A percentile compares a stretch with the other conserved stretches of the same genome.
Evolutionary conservation across 2,113 vertebrate species (phyloP).

Genomic region (Neolamprologus toae): DNA sequence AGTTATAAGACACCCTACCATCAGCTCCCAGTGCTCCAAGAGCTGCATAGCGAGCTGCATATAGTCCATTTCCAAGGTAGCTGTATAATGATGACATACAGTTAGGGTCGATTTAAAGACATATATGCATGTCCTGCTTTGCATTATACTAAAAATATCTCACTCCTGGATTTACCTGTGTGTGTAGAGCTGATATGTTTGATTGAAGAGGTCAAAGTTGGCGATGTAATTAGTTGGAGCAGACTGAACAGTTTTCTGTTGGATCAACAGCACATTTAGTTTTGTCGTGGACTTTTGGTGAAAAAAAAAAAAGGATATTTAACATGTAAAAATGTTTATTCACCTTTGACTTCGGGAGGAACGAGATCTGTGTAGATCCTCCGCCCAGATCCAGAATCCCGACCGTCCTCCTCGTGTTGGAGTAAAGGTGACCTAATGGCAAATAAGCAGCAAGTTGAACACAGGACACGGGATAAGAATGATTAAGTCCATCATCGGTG

Average conservation of each 20-base stretch:
- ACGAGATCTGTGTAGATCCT: constrained; percentile 96
- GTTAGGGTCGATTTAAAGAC: not conserved
- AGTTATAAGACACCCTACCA: constrained; percentile 66
- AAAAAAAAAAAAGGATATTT: not conserved
- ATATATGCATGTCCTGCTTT: not conserved
- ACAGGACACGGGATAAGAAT: not conserved
- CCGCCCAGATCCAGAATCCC: constrained; percentile 95
- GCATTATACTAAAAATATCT: not conserved
- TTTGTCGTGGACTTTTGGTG: not conserved
- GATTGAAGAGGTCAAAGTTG: constrained; percentile 90
- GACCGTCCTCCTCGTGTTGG: constrained; percentile 78
- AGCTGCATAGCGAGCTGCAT: constrained; percentile 84
- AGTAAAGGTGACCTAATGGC: constrained; percentile 84
- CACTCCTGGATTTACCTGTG: constrained; percentile 78
- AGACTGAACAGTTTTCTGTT: constrained; percentile 83
- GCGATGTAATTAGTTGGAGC: constrained; percentile 82
- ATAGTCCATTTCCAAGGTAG: constrained; percentile 93
- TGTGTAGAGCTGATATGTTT: constrained; percentile 89
- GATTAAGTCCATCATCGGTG: not conserved
- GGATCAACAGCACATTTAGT: constrained; percentile 9
- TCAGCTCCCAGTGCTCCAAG: constrained; percentile 85
- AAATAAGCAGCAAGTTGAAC: not conserved
- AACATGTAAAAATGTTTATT: not conserved
- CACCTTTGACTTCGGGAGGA: constrained; percentile 89
- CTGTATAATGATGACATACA: constrained; percentile 61